Evolutionary conservation across 2,113 vertebrate genomes (phyloP).

Genomic region (Triplophysa tibetana): DNA sequence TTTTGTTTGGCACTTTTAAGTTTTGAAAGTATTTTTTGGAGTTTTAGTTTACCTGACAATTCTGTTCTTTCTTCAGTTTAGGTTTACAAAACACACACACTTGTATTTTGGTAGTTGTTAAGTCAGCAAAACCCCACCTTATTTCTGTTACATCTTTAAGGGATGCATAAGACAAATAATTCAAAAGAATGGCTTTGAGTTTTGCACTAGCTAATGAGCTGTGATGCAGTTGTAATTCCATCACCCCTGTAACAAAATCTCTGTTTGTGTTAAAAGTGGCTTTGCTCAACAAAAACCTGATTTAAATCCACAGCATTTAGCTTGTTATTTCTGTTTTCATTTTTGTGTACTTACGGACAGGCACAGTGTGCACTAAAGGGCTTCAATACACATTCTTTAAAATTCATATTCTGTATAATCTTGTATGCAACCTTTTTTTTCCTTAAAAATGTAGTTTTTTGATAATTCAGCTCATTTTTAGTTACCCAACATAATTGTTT

Average conservation of each 20-base stretch:
- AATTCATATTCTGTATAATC: slow-evolving; percentile 7
- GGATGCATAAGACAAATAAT: neutral
- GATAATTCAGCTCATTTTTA: neutral
- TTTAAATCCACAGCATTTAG: neutral
- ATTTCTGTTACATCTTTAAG: slow-evolving; percentile 12
- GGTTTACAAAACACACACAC: slow-evolving; percentile 1
- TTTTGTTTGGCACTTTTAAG: neutral
- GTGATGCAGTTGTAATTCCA: neutral
- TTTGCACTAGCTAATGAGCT: slow-evolving; percentile 19
- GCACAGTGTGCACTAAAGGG: slow-evolving; percentile 31
- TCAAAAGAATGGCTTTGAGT: slow-evolving; percentile 11
- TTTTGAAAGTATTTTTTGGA: neutral
- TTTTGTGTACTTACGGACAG: slow-evolving; percentile 4
- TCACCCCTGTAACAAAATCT: slow-evolving; percentile 6
- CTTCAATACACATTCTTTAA: slow-evolving; percentile 26
- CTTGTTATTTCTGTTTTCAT: slow-evolving; percentile 8
- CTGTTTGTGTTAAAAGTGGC: slow-evolving; percentile 28
- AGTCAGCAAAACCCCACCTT: neutral
- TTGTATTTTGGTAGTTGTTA: neutral
- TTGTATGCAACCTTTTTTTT: slow-evolving; percentile 7
- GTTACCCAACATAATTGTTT: slow-evolving; percentile 2
- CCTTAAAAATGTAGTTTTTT: neutral
- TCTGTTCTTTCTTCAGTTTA: neutral
- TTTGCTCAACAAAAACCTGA: slow-evolving; percentile 7
- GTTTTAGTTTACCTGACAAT: neutral